Evolutionary conservation across 2,797 vertebrate species (phyloP), one percentile per base, ranked within the genome.

Genomic region (Macroramphosus scolopax): DNA sequence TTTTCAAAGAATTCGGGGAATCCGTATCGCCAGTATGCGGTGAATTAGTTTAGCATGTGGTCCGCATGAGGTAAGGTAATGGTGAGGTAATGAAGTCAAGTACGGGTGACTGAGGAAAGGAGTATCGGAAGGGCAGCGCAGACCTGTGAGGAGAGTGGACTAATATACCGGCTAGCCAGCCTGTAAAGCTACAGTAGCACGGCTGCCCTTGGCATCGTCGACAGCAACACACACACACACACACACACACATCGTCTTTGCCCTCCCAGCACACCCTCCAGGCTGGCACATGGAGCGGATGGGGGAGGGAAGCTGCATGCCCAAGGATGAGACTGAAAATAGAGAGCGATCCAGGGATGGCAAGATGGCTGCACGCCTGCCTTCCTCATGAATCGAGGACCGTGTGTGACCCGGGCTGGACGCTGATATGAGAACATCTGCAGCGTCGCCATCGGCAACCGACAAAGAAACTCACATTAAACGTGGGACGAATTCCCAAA

Each of bases 251-350:
- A 39, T 37, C 9, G 32, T 44, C 60, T 70, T 58, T 72, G 60
- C 77, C 77, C 85, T 83, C 72, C 70, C 65, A 78, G 80, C 80
- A 63, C 79, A 62, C 72, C 83, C 81, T 83, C 67, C 29, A 72
- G 85, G 80, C 72, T 82, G 81, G 77, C 80, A 87, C 85, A 85
- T 80, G 78, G 81, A 82, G 64, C 18, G 2, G 67, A 57, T 49
- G 79, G 65, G 82, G 75, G 71, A 72, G 2, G 68, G 81, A 62
- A 48, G 54, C 63, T 51, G 44, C 50, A 25, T 72, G 75, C 72
- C 78, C 70, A 63, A 79, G 58, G 77, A 79, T 79, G 73, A 80
- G 67, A 61, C 76, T 53, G 53, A 64, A 73, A 68, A 69, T 33
- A 66, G 74, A 64, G 72, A 53, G 40, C 16, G 10, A 76, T 63